Base-by-base conservation (phyloP, 2,797 vertebrate species). In the Sparus aurata region DNA sequence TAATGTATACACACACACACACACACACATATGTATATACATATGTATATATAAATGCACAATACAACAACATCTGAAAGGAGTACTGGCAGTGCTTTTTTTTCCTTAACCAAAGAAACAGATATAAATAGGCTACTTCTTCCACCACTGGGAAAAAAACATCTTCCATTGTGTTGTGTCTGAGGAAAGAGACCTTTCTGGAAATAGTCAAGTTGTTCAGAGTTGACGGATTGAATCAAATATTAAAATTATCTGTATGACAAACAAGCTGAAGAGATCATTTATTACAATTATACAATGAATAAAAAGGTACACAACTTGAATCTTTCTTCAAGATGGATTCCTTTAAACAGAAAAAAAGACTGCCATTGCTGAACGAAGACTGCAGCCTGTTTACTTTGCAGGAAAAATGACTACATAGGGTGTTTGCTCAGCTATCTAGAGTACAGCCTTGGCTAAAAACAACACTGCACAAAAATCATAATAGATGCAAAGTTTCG, bases 401-500 rank as follows among this genome's bases (percentile, higher is more conserved):
- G 57, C 54, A 46, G 50, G 27, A 53, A 68, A 69, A 69, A 52
- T 4, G 16, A 63, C 34, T 66, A 11, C 61, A 79, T 18, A 45
- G 59, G 50, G 43, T 85, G 71, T 88, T 87, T 89, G 79, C 13
- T 2, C 43, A 85, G 77, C 85, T 88, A 82, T 85, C 70, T 70
- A 55, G 74, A 87, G 72, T 57, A 47, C 60, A 69, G 54, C 68
- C 73, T 53, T 1, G 64, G 69, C 75, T 85, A 83, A 83, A 85
- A 84, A 74, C 60, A 77, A 78, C 63, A 70, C 27, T 55, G 65
- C 34, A 79, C 80, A 63, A 77, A 77, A 89, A 87, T 88, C 60
- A 85, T 82, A 80, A 86, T 79, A 82, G 79, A 83, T 85, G 72
- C 74, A 77, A 25, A 75, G 59, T 87, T 87, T 85, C 65, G 69